Percentiles rank a stretch among this genome's conserved stretches.
phyloP scores from a whole-genome alignment of 2,797 vertebrate species.

The Anguilla anguilla region DNA sequence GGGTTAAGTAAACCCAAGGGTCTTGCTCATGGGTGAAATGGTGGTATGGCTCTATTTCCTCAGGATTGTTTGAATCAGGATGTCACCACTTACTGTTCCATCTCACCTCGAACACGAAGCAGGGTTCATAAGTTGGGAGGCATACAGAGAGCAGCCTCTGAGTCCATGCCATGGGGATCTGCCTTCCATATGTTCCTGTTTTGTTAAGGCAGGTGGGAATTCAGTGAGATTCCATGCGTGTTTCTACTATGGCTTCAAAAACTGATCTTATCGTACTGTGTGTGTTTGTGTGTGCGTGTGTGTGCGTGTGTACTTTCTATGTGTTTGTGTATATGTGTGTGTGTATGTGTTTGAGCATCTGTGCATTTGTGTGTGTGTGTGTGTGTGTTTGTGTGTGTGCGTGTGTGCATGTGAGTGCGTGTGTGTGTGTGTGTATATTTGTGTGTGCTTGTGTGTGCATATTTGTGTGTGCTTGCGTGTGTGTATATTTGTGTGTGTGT shows the following conservation, averaged over 20 bases:
- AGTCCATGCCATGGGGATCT: neutral
- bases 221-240: neutral
- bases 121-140: neutral
- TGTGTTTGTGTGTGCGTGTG: slow-evolving; percentile 16
- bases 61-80: neutral
- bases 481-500: slow-evolving; percentile 18
- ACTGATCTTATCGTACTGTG: neutral
- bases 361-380: neutral
- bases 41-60: neutral
- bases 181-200: neutral
- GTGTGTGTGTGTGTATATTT: no score
- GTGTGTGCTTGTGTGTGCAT: no score
- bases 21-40: neutral
- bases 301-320: slow-evolving; percentile 32
- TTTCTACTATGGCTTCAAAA: slow-evolving; percentile 27
- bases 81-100: neutral
- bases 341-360: neutral
- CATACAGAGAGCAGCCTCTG: neutral
- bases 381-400: no score
- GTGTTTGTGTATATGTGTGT: slow-evolving; percentile 32
- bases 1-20: neutral
- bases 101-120: neutral
- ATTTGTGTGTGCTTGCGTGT: no score
- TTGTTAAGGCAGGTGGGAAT: neutral
- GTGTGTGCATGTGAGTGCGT: no score